Evolutionary conservation across 2,888 invertebrate species (phyloP), one percentile per base, ranked within the genome.

Genomic region (Mimachlamys varia): DNA sequence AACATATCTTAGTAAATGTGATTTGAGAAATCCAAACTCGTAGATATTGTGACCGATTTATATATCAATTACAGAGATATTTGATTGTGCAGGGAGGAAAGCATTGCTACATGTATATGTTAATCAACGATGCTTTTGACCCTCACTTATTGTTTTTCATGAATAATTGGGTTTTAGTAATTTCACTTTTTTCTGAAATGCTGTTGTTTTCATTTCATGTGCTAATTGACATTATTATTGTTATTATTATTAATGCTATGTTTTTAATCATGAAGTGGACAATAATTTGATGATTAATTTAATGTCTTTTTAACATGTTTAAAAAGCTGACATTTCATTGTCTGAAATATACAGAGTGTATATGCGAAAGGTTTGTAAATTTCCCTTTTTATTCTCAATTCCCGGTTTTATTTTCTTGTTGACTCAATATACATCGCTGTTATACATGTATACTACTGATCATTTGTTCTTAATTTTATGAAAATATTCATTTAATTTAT

Each of bases 1-100:
- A 22, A 76, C 76, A 76, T 76, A 76, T 76, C 76, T 76, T 76
- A 76, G 76, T 76, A 13, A 76, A 76, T 76, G 76, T 76, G 76
- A 76, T 76, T 76, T 76, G 13, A 76, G 76, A 76, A 76, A 76
- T 76, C 76, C 76, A 76, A 33, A 27, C 33, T n/a, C 22, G 19
- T 58, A 58, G 76, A 76, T 76, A 76, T 76, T 76, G 76, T 76
- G 58, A 58, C 58, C n/a, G 7, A 58, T 58, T 58, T 10, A 58
- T 10, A 58, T n/a, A 58, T 22, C 22, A 58, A 19, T 22, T 22
- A 58, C 58, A 58, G 58, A 19, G 58, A 58, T 58, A 58, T 58
- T 58, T 53, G 2, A 19, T 58, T 76, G 17, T 76, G 33, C 76
- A 27, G 76, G 33, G 33, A 76, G 0, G 76, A 76, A 76, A 33